phyloP scores from a whole-genome alignment of 2,113 vertebrate species.

The Brachyistius frenatus region DNA sequence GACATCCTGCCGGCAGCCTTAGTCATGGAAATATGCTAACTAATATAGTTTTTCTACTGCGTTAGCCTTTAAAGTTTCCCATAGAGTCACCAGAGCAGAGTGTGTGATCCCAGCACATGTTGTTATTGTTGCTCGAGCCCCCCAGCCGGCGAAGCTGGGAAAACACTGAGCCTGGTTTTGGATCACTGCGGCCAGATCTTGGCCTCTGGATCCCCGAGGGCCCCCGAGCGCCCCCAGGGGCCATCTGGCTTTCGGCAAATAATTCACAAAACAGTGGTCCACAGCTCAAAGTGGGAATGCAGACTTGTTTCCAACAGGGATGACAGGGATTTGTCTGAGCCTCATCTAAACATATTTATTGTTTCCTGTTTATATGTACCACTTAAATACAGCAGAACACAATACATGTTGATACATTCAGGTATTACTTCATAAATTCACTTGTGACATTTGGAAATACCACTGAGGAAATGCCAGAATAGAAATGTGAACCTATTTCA shows the following conservation, averaged over 20 bases:
- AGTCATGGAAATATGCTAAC: conserved; percentile 58
- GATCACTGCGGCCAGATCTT: conserved; percentile 52
- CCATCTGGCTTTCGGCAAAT: conserved; percentile 65
- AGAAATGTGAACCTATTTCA: conserved; percentile 1
- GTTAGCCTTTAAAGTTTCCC: conserved; percentile 65
- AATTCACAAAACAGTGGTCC: conserved; percentile 24
- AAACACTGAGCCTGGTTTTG: conserved; percentile 66
- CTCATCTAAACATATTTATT: no score
- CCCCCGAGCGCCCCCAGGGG: conserved; percentile 51
- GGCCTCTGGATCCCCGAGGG: conserved; percentile 51
- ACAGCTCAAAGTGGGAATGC: neutral
- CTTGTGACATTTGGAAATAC: no score
- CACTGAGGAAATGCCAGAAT: no score
- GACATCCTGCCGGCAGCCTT: conserved; percentile 20
- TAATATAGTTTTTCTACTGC: conserved; percentile 55
- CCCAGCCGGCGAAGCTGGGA: conserved; percentile 76
- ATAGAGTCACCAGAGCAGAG: conserved; percentile 58
- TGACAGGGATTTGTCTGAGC: no score
- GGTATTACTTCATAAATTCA: no score
- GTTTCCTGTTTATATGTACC: no score
- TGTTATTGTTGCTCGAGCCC: conserved; percentile 71
- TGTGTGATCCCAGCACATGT: conserved; percentile 74
- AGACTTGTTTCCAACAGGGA: neutral
- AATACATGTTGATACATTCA: no score
- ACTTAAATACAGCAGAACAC: no score